phyloP scores from a whole-genome alignment of 2,113 vertebrate genomes.

The Dromas ardeola region DNA sequence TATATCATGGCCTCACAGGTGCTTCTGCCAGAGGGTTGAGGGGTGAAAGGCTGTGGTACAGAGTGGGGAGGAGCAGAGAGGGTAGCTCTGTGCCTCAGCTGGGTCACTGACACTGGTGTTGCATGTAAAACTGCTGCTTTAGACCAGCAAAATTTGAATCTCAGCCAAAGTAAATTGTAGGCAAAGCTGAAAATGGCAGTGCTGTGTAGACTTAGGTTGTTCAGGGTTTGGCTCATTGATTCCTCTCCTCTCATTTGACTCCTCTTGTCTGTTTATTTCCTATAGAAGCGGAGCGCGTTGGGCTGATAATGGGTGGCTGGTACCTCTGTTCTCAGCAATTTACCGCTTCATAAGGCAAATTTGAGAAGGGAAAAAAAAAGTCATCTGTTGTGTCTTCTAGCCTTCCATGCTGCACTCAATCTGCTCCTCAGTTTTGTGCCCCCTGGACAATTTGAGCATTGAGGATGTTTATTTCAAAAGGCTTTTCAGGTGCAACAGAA shows the following conservation, averaged over 20 bases:
- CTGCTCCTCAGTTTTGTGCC: not conserved
- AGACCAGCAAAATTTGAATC: not conserved
- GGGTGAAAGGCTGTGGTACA: rapidly evolving
- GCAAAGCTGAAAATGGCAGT: not conserved
- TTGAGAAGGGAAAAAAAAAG: not conserved
- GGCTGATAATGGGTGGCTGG: not conserved
- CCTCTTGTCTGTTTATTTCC: not conserved
- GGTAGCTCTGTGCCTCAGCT: rapidly evolving
- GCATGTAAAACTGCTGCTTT: not conserved
- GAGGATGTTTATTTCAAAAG: not conserved
- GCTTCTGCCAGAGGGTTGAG: not conserved
- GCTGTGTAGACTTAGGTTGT: not conserved
- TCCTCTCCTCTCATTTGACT: not conserved
- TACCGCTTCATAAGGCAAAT: not conserved
- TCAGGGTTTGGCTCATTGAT: not conserved
- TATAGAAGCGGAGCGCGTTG: rapidly evolving
- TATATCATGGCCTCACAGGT: not conserved
- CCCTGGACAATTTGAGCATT: not conserved
- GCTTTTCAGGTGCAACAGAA: slow-evolving; percentile 39
- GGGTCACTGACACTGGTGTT: rapidly evolving
- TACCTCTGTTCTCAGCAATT: not conserved
- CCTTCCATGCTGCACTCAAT: not conserved
- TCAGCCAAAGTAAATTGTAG: not conserved
- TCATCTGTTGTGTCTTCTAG: not conserved
- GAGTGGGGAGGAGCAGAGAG: not conserved